Evolutionary conservation across 2,888 invertebrate genomes (phyloP).

Genomic region (Lycia hirtaria): DNA sequence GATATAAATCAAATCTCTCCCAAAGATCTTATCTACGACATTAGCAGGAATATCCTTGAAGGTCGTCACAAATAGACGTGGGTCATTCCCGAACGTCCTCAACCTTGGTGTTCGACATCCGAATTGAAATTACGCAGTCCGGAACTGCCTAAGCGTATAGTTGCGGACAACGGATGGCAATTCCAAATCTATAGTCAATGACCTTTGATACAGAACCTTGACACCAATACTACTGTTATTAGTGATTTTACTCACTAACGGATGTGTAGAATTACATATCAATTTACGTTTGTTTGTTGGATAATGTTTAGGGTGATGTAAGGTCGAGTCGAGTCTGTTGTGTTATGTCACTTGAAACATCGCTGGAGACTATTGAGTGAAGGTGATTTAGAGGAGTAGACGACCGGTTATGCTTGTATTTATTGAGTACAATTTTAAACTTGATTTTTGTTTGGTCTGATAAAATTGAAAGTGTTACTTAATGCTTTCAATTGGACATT

Average conservation of each 20-base stretch:
- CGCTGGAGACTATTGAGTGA: neutral
- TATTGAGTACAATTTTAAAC: neutral
- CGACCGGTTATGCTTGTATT: neutral
- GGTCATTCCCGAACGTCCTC: conserved; percentile 7
- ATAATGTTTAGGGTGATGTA: conserved; percentile 18
- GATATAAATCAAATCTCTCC: too few species aligned
- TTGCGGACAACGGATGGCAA: conserved; percentile 5
- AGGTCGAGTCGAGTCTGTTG: conserved; percentile 11
- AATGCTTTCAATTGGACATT: neutral
- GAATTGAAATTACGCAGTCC: neutral
- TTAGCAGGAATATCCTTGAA: too few species aligned
- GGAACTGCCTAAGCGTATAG: neutral
- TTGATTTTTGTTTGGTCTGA: neutral
- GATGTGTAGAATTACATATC: conserved; percentile 13
- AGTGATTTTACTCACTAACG: conserved; percentile 9
- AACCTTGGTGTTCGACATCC: neutral
- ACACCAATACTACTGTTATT: conserved; percentile 21
- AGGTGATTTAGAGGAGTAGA: neutral
- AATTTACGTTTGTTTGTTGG: conserved; percentile 10
- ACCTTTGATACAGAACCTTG: conserved; percentile 23
- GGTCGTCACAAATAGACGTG: neutral
- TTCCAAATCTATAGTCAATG: conserved; percentile 11
- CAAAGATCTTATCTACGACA: too few species aligned
- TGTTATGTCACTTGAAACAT: conserved; percentile 5
- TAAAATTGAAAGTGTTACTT: neutral